These are phyloP conservation scores for Aleiodes leptofemur DNA, from an alignment of 2,888 invertebrate genomes.

Conservation along the genomic window DNA sequence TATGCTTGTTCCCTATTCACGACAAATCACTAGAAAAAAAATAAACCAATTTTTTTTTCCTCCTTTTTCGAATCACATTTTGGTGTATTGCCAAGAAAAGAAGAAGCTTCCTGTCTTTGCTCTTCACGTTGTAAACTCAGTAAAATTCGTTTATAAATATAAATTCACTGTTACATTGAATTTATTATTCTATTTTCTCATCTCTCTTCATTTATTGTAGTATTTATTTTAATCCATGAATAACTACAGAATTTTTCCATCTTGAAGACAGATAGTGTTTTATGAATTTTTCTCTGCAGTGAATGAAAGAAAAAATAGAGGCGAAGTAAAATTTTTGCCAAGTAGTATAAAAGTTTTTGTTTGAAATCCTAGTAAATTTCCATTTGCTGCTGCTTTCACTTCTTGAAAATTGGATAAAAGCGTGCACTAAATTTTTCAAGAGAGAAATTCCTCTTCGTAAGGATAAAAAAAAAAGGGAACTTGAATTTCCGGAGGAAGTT, in stretches of 20 bases:
- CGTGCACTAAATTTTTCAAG: no score
- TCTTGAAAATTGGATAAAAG: no score
- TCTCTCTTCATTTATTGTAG: constrained; percentile 6
- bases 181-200: neutral
- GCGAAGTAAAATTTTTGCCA: no score
- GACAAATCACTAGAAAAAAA: constrained; percentile 1
- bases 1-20: no score
- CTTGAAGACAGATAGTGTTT: no score
- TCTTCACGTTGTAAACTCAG: constrained; percentile 14
- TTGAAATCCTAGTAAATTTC: no score
- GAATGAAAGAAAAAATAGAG: no score
- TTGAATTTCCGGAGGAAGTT: constrained; percentile 53
- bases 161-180: neutral
- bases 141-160: constrained; percentile 18
- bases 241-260: constrained; percentile 10
- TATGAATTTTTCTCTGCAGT: no score
- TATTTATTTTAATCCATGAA: constrained; percentile 3
- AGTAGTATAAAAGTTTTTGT: no score
- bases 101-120: constrained; percentile 27
- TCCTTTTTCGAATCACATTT: constrained; percentile 30
- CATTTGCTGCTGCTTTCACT: no score
- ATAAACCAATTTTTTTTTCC: constrained; percentile 3
- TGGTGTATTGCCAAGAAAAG: constrained; percentile 39
- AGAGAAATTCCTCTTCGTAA: no score
- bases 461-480: constrained; percentile 64